These are phyloP conservation scores for Drosophila sturtevanti DNA, from an alignment of 1,140 invertebrate species.

Conservation along the genomic window DNA sequence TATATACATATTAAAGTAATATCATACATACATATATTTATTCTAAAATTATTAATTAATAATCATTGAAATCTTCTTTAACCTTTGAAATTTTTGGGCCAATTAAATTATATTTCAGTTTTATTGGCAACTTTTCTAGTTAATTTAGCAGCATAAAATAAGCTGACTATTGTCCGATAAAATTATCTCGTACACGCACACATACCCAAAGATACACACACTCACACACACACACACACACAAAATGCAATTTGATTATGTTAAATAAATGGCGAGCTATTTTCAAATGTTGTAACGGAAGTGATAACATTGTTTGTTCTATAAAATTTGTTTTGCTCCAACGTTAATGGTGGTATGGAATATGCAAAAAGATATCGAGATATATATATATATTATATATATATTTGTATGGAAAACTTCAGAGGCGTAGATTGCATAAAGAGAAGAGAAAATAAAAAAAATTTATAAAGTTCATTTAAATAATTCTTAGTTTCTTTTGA, in stretches of 20 bases:
- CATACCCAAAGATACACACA: neutral
- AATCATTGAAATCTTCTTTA: neutral
- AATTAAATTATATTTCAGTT: neutral
- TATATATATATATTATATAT: neutral
- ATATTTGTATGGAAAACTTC: neutral
- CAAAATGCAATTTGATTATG: constrained; percentile 30
- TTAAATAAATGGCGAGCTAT: constrained; percentile 34
- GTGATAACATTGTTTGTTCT: constrained; percentile 40
- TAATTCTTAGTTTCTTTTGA: no score
- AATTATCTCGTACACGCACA: neutral
- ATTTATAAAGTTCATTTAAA: no score
- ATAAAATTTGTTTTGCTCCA: constrained; percentile 52
- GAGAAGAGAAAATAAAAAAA: no score
- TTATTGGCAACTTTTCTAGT: neutral
- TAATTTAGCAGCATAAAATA: constrained; percentile 14
- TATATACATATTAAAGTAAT: no score
- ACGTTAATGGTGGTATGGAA: constrained; percentile 39
- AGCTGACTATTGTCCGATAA: neutral
- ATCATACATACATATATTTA: no score
- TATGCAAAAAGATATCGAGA: constrained; percentile 26
- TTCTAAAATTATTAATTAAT: no score
- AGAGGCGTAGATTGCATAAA: neutral
- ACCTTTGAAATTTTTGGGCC: neutral
- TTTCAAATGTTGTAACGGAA: constrained; percentile 37
- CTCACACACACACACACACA: neutral